Evolutionary conservation across 1,140 invertebrate species (phyloP), one percentile per base, ranked within the genome.

Genomic region (Pinna nobilis): DNA sequence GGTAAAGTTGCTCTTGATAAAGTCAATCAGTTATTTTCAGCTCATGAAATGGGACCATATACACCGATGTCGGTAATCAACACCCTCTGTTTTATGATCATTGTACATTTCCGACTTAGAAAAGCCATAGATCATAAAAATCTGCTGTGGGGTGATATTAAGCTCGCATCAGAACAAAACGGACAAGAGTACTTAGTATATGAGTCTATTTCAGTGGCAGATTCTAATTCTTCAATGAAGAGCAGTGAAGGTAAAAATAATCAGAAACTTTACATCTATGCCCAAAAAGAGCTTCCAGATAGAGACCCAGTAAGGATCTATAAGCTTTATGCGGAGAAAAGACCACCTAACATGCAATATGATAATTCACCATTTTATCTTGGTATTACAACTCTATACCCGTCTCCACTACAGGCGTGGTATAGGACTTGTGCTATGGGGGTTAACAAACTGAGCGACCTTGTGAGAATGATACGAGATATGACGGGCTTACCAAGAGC

Each of bases 81-180:
- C 61, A 80, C 83, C 15, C 68, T 86, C 25, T 84, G 83, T 53
- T 85, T 86, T 73, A 75, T 80, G 3, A 84, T 86, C 51, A 82
- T 84, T 18, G 82, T 86, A 51, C 78, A 84, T 57, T 78, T 86
- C 30, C 80, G 79, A 51, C 65, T 86, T 3, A 64, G 82, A 25
- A 86, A 86, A 77, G 84, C 84, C 20, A 81, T 82, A 23, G 84
- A 86, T 51, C 83, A 86, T 64, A 86, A 86, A 71, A 84, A 86
- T 64, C 63, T 86, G 13, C 50, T 85, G 9, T 86, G 84, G 84
- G 84, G 84, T 41, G 84, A 86, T 51, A 82, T 86, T n/a, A 67
- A 74, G n/a, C 69, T 86, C 1, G 72, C 76, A 35, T 70, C 77
- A 30, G 77, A 82, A 69, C 49, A 78, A 35, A 80, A 76, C 55